phyloP scores from a whole-genome alignment of 1,140 invertebrate species.

The Rhagoletis pomonella region DNA sequence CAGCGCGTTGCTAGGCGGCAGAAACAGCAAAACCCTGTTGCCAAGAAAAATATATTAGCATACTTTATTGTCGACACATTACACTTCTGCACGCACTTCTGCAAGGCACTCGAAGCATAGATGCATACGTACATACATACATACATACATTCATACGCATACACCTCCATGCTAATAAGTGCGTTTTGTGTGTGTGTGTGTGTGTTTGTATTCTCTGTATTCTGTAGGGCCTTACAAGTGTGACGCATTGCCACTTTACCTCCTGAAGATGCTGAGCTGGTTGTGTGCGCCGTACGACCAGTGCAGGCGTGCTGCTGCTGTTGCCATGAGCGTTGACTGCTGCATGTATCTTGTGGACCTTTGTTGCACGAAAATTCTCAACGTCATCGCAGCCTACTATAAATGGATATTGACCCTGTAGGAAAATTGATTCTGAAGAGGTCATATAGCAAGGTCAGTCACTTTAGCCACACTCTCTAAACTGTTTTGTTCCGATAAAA shows the following conservation, averaged over 20 bases:
- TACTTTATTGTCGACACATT: conserved; percentile 50
- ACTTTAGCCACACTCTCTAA: too few species aligned
- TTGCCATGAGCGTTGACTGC: conserved; percentile 35
- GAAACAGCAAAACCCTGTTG: not conserved
- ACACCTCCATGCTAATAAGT: too few species aligned
- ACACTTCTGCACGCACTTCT: conserved; percentile 31
- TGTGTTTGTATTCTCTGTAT: not conserved
- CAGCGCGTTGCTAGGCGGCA: not conserved
- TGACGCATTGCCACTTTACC: conserved; percentile 39
- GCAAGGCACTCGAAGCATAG: not conserved
- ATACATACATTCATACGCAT: not conserved
- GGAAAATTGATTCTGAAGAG: not conserved
- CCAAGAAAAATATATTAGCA: conserved; percentile 53
- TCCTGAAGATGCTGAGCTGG: conserved; percentile 22
- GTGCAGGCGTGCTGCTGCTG: conserved; percentile 25
- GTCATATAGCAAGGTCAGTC: too few species aligned
- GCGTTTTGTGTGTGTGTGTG: not conserved
- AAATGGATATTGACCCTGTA: not conserved
- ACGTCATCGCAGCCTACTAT: not conserved
- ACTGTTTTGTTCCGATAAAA: too few species aligned
- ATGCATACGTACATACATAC: not conserved
- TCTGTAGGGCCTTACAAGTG: not conserved
- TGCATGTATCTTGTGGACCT: conserved; percentile 2
- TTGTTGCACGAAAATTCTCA: not conserved
- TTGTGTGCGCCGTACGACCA: not conserved